Conservation (phyloP, 92 coral and sea anemone genomes). For the Scolanthus callimorphus region DNA sequence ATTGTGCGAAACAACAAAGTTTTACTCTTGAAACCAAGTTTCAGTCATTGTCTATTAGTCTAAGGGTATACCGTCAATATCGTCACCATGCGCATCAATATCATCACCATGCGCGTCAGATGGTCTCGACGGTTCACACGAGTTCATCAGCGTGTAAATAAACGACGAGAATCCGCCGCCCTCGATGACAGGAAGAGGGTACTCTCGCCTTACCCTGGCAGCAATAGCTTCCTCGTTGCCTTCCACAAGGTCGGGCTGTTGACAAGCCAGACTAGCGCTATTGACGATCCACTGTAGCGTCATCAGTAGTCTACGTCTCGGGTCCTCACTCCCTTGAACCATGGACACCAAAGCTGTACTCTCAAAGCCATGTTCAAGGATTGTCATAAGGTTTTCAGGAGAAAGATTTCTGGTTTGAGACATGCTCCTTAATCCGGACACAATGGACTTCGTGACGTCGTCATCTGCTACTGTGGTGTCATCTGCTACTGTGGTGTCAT, state of each 20-base stretch:
- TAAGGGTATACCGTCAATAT: no score
- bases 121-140: no score
- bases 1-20: no score
- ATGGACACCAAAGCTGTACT: background rate
- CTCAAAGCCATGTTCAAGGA: background rate
- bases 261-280: background rate
- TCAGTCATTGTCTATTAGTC: no score
- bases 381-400: background rate
- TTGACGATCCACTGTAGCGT: background rate
- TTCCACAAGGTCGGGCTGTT: constrained; percentile 4
- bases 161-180: no score
- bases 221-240: constrained; percentile 1
- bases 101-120: no score
- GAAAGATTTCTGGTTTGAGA: background rate
- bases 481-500: no score
- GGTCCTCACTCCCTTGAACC: background rate
- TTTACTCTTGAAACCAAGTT: no score
- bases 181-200: no score
- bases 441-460: background rate
- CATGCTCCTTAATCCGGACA: background rate
- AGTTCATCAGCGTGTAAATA: no score
- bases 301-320: background rate
- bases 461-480: background rate
- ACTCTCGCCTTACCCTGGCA: no score
- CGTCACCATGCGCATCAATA: no score